These are phyloP conservation scores for Trichopria drosophilae DNA, from an alignment of 2,888 invertebrate species.

Conservation along the genomic window DNA sequence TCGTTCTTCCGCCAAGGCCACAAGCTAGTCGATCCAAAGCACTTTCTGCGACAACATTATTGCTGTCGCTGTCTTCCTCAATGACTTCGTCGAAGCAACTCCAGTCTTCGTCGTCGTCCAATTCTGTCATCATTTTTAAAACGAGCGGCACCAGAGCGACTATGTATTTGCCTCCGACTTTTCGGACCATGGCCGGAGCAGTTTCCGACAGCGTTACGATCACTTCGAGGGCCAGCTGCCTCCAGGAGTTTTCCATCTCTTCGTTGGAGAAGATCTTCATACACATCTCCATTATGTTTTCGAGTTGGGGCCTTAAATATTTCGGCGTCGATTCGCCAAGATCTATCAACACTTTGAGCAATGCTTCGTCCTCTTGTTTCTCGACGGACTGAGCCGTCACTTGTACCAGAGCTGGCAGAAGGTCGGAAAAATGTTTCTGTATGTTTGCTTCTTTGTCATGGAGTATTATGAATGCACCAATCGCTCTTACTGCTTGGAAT, in stretches of 20 bases:
- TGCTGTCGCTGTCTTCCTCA: slow-evolving; percentile 93
- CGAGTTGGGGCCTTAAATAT: slow-evolving; percentile 84
- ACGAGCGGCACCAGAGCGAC: slow-evolving; percentile 79
- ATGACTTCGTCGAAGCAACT: slow-evolving; percentile 80
- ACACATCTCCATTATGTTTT: slow-evolving; percentile 83
- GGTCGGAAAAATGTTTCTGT: slow-evolving; percentile 83
- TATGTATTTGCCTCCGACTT: slow-evolving; percentile 84
- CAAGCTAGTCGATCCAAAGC: slow-evolving; percentile 97
- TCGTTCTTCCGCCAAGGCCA: slow-evolving; percentile 90
- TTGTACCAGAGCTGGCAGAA: slow-evolving; percentile 78
- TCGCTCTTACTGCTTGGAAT: slow-evolving; percentile 80
- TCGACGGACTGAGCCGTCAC: slow-evolving; percentile 81
- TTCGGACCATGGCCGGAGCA: slow-evolving; percentile 94
- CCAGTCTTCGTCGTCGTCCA: slow-evolving; percentile 92
- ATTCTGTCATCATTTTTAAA: slow-evolving; percentile 91
- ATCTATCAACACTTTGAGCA: slow-evolving; percentile 92
- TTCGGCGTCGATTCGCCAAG: slow-evolving; percentile 92
- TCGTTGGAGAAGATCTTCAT: slow-evolving; percentile 69
- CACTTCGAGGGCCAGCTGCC: slow-evolving; percentile 89
- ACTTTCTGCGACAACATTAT: slow-evolving; percentile 94
- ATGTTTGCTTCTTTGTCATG: slow-evolving; percentile 93
- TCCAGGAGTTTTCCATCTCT: slow-evolving; percentile 76
- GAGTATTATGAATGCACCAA: slow-evolving; percentile 84
- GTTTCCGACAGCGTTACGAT: slow-evolving; percentile 87
- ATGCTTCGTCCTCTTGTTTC: slow-evolving; percentile 83